These are phyloP conservation scores for Odontomachus brunneus DNA, from an alignment of 1,140 invertebrate species.

Conservation along the genomic window DNA sequence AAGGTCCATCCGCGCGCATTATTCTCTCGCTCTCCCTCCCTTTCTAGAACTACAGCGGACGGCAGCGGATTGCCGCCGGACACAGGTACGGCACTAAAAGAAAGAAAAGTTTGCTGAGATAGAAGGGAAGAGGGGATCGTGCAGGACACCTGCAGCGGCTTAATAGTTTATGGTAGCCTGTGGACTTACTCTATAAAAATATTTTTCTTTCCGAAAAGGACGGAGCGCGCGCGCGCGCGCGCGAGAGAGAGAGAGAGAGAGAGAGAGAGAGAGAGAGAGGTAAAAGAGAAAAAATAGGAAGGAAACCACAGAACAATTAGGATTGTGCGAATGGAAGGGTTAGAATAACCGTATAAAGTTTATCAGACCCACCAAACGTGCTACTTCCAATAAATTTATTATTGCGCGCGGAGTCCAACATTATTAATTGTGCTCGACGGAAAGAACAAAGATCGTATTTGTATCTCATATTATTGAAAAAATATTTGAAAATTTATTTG, in stretches of 20 bases:
- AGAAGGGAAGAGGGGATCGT: constrained; percentile 69
- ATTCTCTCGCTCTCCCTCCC: constrained; percentile 12
- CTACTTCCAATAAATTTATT: constrained; percentile 25
- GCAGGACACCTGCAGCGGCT: constrained; percentile 73
- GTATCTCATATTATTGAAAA: not conserved
- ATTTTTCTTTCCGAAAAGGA: constrained; percentile 50
- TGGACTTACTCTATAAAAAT: constrained; percentile 66
- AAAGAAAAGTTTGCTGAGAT: constrained; percentile 65
- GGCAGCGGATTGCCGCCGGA: constrained; percentile 54
- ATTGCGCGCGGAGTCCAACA: not conserved
- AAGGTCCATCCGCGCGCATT: constrained; percentile 50
- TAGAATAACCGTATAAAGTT: constrained; percentile 11
- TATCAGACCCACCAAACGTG: not conserved
- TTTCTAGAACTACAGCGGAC: constrained; percentile 29
- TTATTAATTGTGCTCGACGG: not conserved
- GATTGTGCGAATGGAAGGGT: not conserved
- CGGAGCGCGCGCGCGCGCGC: no score
- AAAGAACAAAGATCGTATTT: not conserved
- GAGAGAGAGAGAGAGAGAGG: constrained; percentile 2
- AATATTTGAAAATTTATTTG: no score
- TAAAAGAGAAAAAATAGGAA: no score
- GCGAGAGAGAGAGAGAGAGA: not conserved
- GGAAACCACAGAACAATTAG: constrained; percentile 30
- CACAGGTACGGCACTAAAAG: constrained; percentile 6
- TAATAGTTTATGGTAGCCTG: constrained; percentile 74